Evolutionary conservation across 2,888 invertebrate genomes (phyloP).

Genomic region (Lumbricus terrestris): DNA sequence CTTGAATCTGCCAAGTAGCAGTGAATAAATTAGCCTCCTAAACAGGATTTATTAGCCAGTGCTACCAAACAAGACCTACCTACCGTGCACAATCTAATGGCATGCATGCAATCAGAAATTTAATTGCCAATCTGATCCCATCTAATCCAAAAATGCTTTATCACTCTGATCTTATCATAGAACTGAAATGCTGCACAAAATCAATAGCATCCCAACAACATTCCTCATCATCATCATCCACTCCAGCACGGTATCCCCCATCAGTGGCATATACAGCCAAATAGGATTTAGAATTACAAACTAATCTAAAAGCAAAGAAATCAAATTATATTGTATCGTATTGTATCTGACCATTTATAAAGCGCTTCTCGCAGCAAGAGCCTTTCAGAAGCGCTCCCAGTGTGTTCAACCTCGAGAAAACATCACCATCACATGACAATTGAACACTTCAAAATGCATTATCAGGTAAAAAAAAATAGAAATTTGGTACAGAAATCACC

Average conservation of each 20-base stretch:
- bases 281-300: neutral
- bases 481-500: too few species aligned
- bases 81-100: neutral
- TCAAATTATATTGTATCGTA: too few species aligned
- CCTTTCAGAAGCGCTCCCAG: too few species aligned
- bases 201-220: neutral
- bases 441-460: neutral
- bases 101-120: neutral
- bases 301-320: neutral
- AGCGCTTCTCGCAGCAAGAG: too few species aligned
- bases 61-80: neutral
- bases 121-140: neutral
- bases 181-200: neutral
- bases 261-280: neutral
- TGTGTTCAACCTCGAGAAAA: too few species aligned
- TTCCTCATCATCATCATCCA: neutral
- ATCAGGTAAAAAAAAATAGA: neutral
- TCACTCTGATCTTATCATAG: neutral
- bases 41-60: neutral
- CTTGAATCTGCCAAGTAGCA: neutral
- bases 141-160: too few species aligned
- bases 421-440: neutral
- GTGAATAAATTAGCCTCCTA: neutral
- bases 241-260: neutral
- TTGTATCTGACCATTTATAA: too few species aligned